Percentiles rank a stretch among this genome's conserved stretches.
Evolutionary conservation across 2,888 invertebrate genomes (phyloP).

Genomic region (Latrodectus hesperus): DNA sequence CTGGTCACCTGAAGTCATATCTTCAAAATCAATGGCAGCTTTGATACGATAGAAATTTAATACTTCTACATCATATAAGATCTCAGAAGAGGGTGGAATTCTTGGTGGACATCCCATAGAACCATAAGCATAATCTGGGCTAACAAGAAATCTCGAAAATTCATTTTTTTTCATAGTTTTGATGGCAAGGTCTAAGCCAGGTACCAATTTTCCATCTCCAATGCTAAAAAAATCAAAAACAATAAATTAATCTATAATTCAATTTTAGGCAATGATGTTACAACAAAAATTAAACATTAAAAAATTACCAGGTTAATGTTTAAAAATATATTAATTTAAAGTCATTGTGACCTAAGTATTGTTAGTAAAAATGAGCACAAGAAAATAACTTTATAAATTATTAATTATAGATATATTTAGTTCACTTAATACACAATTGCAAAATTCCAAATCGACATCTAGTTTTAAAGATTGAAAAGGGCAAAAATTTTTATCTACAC

Average conservation of each 20-base stretch:
- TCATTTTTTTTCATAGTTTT: conserved; percentile 87
- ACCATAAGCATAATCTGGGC: conserved; percentile 84
- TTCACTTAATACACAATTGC: too few relatives aligned
- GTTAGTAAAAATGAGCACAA: too few relatives aligned
- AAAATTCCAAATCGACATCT: too few relatives aligned
- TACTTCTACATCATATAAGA: conserved; percentile 85
- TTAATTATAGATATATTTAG: too few relatives aligned
- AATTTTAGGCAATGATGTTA: neutral
- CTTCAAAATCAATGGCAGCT: conserved; percentile 76
- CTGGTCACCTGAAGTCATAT: conserved; percentile 78
- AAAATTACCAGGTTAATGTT: too few relatives aligned
- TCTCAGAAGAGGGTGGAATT: conserved; percentile 82
- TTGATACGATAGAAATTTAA: conserved; percentile 79
- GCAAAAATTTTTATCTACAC: too few relatives aligned
- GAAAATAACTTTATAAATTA: too few relatives aligned
- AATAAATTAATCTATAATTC: neutral
- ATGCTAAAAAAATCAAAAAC: conserved; percentile 74
- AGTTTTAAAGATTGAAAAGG: too few relatives aligned
- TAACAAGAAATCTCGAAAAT: conserved; percentile 84
- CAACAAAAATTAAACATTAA: too few relatives aligned
- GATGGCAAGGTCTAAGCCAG: conserved; percentile 84
- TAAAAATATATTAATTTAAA: too few relatives aligned
- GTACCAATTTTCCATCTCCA: conserved; percentile 76
- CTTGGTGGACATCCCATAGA: conserved; percentile 85
- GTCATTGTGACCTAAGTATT: too few relatives aligned